Conservation (phyloP, 2,113 vertebrate species). For the Micronisus gabar region DNA sequence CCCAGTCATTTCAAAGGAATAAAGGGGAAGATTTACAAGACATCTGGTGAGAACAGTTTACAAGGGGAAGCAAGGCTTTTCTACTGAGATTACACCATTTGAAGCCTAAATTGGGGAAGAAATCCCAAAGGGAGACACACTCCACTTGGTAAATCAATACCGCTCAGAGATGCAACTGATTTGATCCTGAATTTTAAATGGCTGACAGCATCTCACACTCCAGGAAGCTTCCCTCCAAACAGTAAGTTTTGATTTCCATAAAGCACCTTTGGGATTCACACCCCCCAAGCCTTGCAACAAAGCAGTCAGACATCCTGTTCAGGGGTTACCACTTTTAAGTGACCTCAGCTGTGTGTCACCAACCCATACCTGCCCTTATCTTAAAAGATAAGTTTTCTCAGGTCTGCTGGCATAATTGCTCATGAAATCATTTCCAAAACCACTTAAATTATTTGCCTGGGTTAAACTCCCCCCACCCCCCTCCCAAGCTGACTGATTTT, state of each 20-base stretch:
- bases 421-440: background rate
- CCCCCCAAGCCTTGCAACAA: background rate
- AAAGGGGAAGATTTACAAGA: conserved; percentile 52
- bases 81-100: conserved; percentile 35
- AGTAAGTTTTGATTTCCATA: background rate
- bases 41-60: conserved; percentile 27
- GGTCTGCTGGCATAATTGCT: background rate
- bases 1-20: conserved; percentile 51
- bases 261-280: background rate
- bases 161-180: background rate
- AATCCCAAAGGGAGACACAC: conserved; percentile 16
- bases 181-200: background rate
- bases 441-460: background rate
- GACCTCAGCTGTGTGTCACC: background rate
- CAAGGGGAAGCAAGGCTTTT: conserved; percentile 17
- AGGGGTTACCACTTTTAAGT: background rate
- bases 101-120: conserved; percentile 43
- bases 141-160: conserved; percentile 15
- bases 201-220: background rate
- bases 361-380: background rate
- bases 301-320: background rate
- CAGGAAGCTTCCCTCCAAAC: background rate
- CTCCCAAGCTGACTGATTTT: background rate
- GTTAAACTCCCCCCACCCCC: background rate
- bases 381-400: no score